phyloP scores from a whole-genome alignment of 1,140 invertebrate species.

The Druon quercuslanigerum region DNA sequence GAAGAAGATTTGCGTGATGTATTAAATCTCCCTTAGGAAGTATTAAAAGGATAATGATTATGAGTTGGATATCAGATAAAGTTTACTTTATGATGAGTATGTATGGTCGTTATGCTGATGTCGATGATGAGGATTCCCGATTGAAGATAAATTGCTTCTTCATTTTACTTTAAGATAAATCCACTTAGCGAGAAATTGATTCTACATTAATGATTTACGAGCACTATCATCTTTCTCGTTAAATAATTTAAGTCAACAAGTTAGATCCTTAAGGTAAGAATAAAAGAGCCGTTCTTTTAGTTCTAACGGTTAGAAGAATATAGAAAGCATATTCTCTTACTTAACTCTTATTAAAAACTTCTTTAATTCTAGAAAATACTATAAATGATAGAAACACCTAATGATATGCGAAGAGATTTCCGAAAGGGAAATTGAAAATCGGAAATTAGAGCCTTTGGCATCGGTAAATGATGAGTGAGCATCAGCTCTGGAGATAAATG shows the following conservation, averaged over 20 bases:
- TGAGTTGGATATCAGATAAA: neutral
- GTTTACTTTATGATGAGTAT: neutral
- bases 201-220: too few species aligned
- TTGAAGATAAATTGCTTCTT: neutral
- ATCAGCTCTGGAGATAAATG: neutral
- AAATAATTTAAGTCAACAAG: too few species aligned
- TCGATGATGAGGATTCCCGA: neutral
- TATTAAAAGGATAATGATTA: neutral
- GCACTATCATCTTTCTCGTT: too few species aligned
- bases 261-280: too few species aligned
- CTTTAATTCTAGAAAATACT: neutral
- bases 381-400: neutral
- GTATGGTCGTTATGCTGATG: neutral
- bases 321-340: neutral
- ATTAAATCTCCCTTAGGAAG: too few species aligned
- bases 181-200: constrained; percentile 2
- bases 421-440: constrained; percentile 17
- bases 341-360: neutral
- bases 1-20: too few species aligned
- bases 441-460: constrained; percentile 11
- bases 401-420: neutral
- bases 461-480: neutral
- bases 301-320: neutral
- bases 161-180: neutral
- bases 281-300: too few species aligned